These are phyloP conservation scores for Hemichromis elongatus DNA, from an alignment of 2,113 vertebrate species.

Conservation along the genomic window DNA sequence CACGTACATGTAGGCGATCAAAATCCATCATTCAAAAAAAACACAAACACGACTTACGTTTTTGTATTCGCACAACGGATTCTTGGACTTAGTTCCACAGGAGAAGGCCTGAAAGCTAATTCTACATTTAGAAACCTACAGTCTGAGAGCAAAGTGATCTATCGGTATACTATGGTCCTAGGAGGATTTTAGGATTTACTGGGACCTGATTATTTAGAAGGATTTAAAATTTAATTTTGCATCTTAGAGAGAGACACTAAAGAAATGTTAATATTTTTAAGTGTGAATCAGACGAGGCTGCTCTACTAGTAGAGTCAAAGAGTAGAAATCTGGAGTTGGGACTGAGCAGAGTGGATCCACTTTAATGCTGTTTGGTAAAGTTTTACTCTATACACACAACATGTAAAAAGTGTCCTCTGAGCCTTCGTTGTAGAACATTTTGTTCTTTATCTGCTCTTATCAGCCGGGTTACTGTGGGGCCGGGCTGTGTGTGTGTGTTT, in stretches of 20 bases:
- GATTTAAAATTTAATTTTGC: background rate
- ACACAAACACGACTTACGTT: background rate
- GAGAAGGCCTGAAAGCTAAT: background rate
- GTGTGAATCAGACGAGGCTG: background rate
- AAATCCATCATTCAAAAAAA: background rate
- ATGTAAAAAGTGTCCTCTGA: background rate
- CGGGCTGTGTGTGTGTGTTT: background rate
- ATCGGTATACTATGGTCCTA: background rate
- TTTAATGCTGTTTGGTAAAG: background rate
- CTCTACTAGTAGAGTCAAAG: background rate
- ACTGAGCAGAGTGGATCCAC: background rate
- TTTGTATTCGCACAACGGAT: background rate
- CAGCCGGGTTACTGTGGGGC: background rate
- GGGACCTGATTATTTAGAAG: background rate
- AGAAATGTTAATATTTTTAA: background rate
- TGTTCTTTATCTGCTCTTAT: background rate
- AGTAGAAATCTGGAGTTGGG: background rate
- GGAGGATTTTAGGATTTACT: background rate
- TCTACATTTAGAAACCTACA: fast-evolving
- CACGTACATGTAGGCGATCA: background rate
- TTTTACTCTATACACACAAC: background rate
- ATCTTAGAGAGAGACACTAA: background rate
- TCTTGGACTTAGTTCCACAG: background rate
- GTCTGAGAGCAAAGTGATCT: background rate
- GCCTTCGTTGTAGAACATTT: background rate